Evolutionary conservation across 2,113 vertebrate species (phyloP), one percentile per base, ranked within the genome.

Genomic region (Mirounga angustirostris): DNA sequence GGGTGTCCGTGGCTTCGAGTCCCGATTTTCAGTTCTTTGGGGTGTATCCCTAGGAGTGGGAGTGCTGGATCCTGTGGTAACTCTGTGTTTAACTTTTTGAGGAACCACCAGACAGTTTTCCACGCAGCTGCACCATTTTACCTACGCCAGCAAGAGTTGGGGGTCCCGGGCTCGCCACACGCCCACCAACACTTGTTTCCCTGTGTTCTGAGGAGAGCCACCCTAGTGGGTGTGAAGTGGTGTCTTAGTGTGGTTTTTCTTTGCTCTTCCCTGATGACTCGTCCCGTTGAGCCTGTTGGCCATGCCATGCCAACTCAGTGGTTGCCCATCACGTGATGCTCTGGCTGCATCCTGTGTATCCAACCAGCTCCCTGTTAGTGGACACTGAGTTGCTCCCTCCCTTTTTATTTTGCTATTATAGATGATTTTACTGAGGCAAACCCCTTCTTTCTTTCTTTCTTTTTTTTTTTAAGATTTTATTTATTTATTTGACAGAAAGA

Each of bases 311-410:
- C 46, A 9, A 46, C 46, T 43, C 43, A 26, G 2, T 21, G 36
- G 52, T 14, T 36, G 59, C 58, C 26, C 10, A 21, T 28, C 3
- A 18, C 24, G 28, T 19, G 36, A 1, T 15, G 24, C 7, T 5
- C 0, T 7, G 71, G 50, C 36, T 18, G 0, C 6, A 2, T n/a
- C 58, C 63, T 18, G 21, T 15, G 16, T 63, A 28, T 21, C n/a
- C 19, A 0, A 0, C 30, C 46, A 0, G 4, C 19, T 22, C 67
- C 78, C 40, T 8, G 15, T 15, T 40, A 0, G 4, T 10, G 33
- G 73, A 12, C 52, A 8, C 26, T 11, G 58, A 54, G 65, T 15
- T 14, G 9, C 12, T 11, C 30, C 40, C 22, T 36, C 30, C 36
- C 46, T 86, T 24, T 16, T 28, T 33, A 33, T 24, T 58, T 61